phyloP scores from a whole-genome alignment of 2,113 vertebrate genomes.

The Ochotona curzoniae region DNA sequence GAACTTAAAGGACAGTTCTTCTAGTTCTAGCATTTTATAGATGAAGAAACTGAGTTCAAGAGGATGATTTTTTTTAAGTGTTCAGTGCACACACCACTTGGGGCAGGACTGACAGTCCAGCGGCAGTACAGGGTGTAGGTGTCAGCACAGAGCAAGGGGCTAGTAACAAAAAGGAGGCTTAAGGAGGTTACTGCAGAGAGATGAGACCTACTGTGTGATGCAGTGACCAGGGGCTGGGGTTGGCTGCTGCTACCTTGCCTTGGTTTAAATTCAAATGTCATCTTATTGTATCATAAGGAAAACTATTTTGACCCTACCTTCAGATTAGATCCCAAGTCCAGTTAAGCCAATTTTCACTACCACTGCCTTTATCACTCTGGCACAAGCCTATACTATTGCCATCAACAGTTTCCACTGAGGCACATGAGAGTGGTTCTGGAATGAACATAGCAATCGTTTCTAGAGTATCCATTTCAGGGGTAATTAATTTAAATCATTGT shows the following conservation, averaged over 20 bases:
- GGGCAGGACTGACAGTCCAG: background rate
- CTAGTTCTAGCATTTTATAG: background rate
- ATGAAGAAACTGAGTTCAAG: background rate
- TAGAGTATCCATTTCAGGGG: no score
- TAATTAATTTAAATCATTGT: background rate
- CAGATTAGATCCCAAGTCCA: no score
- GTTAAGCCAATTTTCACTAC: background rate
- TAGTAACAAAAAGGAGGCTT: fast-evolving
- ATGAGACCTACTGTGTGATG: fast-evolving
- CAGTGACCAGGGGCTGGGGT: background rate
- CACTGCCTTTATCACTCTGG: fast-evolving
- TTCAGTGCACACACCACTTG: no score
- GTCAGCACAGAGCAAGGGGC: background rate
- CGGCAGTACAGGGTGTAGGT: background rate
- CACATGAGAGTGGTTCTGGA: no score
- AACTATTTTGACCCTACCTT: background rate
- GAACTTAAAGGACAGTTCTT: background rate
- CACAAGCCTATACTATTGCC: background rate
- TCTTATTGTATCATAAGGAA: background rate
- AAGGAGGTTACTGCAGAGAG: background rate
- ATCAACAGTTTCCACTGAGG: background rate
- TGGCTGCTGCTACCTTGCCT: no score
- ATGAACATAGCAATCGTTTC: no score
- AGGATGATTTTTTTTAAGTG: background rate
- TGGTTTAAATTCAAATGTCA: background rate